Evolutionary conservation across 1,140 invertebrate species (phyloP).

Genomic region (Drosophila tristis): DNA sequence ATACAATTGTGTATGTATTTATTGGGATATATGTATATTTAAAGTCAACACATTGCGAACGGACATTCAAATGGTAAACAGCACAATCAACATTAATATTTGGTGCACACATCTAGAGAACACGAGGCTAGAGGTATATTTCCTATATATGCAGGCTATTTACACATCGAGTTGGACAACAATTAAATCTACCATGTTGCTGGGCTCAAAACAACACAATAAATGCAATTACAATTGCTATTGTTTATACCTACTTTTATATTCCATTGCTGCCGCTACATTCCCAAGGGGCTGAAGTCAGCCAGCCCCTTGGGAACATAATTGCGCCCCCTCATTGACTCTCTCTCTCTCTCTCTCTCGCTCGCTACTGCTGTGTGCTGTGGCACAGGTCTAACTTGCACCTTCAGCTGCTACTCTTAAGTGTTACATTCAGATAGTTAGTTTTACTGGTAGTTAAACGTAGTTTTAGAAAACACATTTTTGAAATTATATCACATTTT

Average conservation of each 20-base stretch:
- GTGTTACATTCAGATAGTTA: slow-evolving; percentile 31
- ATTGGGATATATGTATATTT: too few relatives aligned
- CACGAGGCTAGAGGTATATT: not conserved
- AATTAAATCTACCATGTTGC: slow-evolving; percentile 78
- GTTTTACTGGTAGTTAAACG: slow-evolving; percentile 9
- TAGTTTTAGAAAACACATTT: slow-evolving; percentile 69
- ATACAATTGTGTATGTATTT: not conserved
- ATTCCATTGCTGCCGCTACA: slow-evolving; percentile 19
- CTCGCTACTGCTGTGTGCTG: too few relatives aligned
- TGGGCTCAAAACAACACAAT: slow-evolving; percentile 81
- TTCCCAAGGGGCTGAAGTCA: slow-evolving; percentile 53
- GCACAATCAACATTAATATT: not conserved
- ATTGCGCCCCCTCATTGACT: slow-evolving; percentile 40
- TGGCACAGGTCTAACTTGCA: slow-evolving; percentile 27
- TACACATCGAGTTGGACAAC: slow-evolving; percentile 45
- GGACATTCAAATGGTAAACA: slow-evolving; percentile 17
- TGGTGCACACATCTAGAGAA: not conserved
- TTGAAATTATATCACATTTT: slow-evolving; percentile 80
- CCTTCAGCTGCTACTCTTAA: slow-evolving; percentile 4
- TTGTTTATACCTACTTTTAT: slow-evolving; percentile 4
- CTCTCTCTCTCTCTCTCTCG: not conserved
- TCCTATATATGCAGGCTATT: slow-evolving; percentile 7
- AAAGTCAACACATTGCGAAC: not conserved
- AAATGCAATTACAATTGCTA: slow-evolving; percentile 67
- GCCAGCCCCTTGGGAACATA: slow-evolving; percentile 61